A percentile compares a stretch with the other conserved stretches of the same genome.
phyloP scores from a whole-genome alignment of 2,113 vertebrate genomes.

The Desmodus rotundus region DNA sequence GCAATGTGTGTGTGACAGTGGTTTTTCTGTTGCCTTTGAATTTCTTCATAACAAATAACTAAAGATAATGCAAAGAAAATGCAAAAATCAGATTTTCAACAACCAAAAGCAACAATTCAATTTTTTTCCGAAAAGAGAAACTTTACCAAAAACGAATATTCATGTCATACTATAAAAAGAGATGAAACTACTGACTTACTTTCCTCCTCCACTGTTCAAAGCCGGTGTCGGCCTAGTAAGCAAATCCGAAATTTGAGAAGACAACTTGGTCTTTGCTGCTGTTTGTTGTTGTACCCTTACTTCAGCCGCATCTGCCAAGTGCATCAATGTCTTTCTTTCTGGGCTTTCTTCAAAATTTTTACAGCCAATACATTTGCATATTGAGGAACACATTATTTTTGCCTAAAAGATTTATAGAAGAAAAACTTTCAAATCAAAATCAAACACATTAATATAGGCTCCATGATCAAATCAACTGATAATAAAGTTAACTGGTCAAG shows the following conservation, averaged over 20 bases:
- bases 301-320: constrained; percentile 97
- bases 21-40: neutral
- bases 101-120: neutral
- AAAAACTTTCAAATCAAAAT: constrained; percentile 45
- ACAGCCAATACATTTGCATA: constrained; percentile 97
- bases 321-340: constrained; percentile 97
- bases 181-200: constrained; percentile 80
- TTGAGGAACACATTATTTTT: constrained; percentile 99
- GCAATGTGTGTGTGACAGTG: neutral
- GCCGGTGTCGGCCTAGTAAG: constrained; percentile 91
- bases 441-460: neutral
- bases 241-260: constrained; percentile 97
- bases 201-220: constrained; percentile 90
- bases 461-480: neutral
- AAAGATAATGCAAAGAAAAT: neutral
- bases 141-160: neutral
- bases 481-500: neutral
- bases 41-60: constrained; percentile 16
- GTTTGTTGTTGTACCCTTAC: constrained; percentile 98
- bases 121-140: neutral
- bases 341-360: constrained; percentile 99
- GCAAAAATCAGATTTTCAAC: neutral
- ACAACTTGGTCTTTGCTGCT: constrained; percentile 96
- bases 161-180: rapidly evolving
- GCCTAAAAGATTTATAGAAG: constrained; percentile 82